Evolutionary conservation across 2,113 vertebrate species (phyloP).

Genomic region (Sapayoa aenigma): DNA sequence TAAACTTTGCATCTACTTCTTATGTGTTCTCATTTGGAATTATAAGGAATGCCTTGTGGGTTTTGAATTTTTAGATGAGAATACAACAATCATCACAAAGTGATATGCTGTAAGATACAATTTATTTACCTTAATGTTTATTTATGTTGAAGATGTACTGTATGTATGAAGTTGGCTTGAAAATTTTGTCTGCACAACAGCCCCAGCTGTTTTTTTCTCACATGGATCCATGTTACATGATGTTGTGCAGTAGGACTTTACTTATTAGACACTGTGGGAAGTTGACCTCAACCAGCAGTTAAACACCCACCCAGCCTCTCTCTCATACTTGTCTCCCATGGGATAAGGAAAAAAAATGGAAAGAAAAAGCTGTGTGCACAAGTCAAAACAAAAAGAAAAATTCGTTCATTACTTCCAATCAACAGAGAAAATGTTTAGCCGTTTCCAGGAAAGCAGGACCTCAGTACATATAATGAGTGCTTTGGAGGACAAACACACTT

Average conservation of each 20-base stretch:
- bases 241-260: not conserved
- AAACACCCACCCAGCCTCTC: fast-evolving
- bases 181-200: not conserved
- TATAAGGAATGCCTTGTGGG: not conserved
- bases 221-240: not conserved
- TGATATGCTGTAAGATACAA: not conserved
- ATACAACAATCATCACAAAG: not conserved
- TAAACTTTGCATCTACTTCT: not conserved
- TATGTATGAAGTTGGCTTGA: not conserved
- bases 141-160: not conserved
- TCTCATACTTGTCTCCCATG: fast-evolving
- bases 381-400: not conserved
- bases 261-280: not conserved
- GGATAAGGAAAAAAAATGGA: not conserved
- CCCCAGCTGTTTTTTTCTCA: not conserved
- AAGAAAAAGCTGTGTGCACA: not conserved
- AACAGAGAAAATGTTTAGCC: not conserved
- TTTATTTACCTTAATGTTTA: not conserved
- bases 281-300: not conserved
- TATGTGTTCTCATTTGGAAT: not conserved
- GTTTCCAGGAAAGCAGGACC: not conserved
- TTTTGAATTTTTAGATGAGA: not conserved
- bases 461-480: not conserved
- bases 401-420: not conserved
- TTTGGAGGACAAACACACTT: not conserved